Percentiles rank a stretch among this genome's conserved stretches.
Evolutionary conservation across 2,113 vertebrate genomes (phyloP).

Genomic region (Nothobranchius furzeri): DNA sequence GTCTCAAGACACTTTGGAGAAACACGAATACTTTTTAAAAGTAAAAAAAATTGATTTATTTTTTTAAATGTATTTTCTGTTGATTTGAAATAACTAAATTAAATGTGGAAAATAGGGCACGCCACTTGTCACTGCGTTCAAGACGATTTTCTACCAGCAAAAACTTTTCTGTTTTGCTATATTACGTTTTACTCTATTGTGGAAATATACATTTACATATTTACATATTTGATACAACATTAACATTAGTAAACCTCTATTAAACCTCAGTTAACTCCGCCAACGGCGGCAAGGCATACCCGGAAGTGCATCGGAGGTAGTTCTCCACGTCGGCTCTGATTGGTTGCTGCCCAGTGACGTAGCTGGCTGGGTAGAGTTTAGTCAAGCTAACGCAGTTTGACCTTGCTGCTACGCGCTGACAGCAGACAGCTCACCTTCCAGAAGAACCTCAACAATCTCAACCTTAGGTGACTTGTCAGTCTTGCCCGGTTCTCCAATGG

Average conservation of each 20-base stretch:
- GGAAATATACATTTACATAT: background rate
- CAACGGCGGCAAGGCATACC: conserved; percentile 1
- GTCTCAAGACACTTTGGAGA: too few relatives aligned
- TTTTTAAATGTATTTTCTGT: too few relatives aligned
- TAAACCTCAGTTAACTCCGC: background rate
- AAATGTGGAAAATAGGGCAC: too few relatives aligned
- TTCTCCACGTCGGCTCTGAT: background rate
- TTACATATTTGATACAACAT: background rate
- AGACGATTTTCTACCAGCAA: background rate
- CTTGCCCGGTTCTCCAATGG: background rate
- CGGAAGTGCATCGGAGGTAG: background rate
- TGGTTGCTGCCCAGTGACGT: conserved; percentile 47
- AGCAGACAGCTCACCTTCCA: conserved; percentile 1
- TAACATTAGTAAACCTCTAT: background rate
- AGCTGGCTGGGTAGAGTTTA: conserved; percentile 3
- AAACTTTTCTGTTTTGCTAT: background rate
- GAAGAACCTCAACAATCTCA: conserved; percentile 28
- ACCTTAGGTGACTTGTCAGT: conserved; percentile 20
- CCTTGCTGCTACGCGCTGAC: conserved; percentile 45
- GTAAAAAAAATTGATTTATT: too few relatives aligned
- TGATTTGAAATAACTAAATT: too few relatives aligned
- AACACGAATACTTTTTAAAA: too few relatives aligned
- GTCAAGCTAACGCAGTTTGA: conserved; percentile 39
- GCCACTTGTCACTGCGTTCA: background rate
- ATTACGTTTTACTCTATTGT: background rate